Evolutionary conservation across 2,888 invertebrate genomes (phyloP), one percentile per base, ranked within the genome.

Genomic region (Blastobasis adustella): DNA sequence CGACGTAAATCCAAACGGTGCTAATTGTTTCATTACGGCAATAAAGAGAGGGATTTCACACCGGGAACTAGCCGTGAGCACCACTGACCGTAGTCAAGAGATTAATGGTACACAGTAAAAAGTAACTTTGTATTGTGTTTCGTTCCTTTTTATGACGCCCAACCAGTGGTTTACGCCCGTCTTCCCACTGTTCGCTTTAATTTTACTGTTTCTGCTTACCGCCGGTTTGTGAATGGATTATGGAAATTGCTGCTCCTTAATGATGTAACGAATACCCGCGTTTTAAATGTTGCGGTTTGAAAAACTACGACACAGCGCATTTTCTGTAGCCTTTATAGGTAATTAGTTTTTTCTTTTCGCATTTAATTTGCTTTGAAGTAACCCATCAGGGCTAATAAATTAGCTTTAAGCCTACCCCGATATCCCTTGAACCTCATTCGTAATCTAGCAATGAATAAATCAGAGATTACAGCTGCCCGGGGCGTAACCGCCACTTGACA

Each of bases 1-100:
- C 23, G 23, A 61, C 60, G 63, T 67, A 67, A 71, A 71, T 64
- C 59, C 60, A 60, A 53, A 57, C 56, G 53, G 66, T 65, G 68
- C 66, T 76, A 71, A 76, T 71, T 69, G 67, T 63, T 65, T 65
- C 65, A 71, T 70, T 71, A 53, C 60, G 53, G 58, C 65, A 61
- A 67, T 71, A 69, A 67, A 73, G 67, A 63, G 65, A 65, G 61
- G 62, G 66, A 71, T 73, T 73, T 71, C 58, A 65, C 66, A 66
- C 63, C 66, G 61, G 58, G 57, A 64, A 59, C 52, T 57, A 58
- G 54, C 50, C 48, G 49, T 44, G 10, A 53, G 50, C 45, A 45
- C 42, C 5, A 8, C 46, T 55, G 54, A 49, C 59, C 54, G 53
- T 63, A 61, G 58, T 61, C 55, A 56, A 54, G 49, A 63, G 62